Evolutionary conservation across 2,113 vertebrate genomes (phyloP).

Genomic region (Microcebus jonahi): DNA sequence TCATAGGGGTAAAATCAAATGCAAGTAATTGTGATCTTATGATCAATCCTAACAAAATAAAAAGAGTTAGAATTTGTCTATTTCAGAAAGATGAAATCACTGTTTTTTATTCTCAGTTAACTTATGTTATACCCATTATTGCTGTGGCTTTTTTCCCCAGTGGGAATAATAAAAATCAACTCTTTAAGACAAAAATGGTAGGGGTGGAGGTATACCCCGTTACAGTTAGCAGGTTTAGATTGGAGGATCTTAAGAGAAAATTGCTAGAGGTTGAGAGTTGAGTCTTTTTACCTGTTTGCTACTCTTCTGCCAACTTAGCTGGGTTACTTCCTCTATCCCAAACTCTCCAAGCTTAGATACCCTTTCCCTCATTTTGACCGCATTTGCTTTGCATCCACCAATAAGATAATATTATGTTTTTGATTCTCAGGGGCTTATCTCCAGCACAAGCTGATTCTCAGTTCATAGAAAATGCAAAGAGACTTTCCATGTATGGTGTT

Average conservation of each 20-base stretch:
- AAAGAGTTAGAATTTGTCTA: not conserved
- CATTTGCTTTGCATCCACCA: not conserved
- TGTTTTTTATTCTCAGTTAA: not conserved
- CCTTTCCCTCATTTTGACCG: not conserved
- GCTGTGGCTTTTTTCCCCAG: not conserved
- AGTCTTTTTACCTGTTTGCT: not conserved
- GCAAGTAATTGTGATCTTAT: not conserved
- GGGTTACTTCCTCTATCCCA: not conserved
- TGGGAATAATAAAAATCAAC: not conserved
- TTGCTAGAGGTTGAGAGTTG: not conserved
- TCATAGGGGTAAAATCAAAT: not conserved
- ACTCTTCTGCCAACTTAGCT: not conserved
- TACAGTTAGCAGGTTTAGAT: not conserved
- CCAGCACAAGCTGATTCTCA: slow-evolving; percentile 96
- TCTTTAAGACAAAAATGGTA: not conserved
- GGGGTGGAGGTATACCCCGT: not conserved
- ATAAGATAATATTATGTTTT: slow-evolving; percentile 68
- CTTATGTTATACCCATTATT: not conserved
- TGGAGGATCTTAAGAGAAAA: not conserved
- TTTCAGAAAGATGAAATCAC: not conserved
- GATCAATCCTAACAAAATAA: not conserved
- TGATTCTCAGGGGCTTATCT: slow-evolving; percentile 92
- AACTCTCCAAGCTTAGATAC: not conserved
- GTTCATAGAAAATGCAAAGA: slow-evolving; percentile 99
- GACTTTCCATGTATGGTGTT: slow-evolving; percentile 98